Base-by-base conservation (phyloP, 2,888 invertebrate species). In the Prosopocoilus inquinatus region DNA sequence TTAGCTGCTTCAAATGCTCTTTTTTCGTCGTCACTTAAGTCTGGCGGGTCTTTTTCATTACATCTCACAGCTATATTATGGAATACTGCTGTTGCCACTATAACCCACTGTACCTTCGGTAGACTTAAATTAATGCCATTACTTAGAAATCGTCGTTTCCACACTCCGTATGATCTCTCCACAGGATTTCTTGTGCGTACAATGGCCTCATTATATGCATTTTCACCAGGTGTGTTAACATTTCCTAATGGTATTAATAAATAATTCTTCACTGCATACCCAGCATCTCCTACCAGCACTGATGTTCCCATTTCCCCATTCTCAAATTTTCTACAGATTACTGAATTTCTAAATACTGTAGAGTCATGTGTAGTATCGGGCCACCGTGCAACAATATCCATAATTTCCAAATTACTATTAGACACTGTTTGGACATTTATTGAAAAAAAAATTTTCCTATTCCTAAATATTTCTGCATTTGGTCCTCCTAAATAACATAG, bases 281-380 rank as follows among this genome's bases (percentile, higher is more conserved):
- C 58, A 46, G 53, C 11, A 35, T 64, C 67, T 15, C 62, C 67
- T 9, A 66, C 12, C 20, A 67, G 20, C 35, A 65, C 8, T n/a
- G 46, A 50, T 35, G 59, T 48, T 4, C 53, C 55, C 28, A 60
- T 60, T 51, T 50, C 45, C 5, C 56, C 57, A 15, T 9, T 50
- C 51, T 64, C 61, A 53, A 67, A 65, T 32, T 47, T 34, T 34
- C 28, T 11, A n/a, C 11, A n/a, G 36, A 35, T 35, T 16, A 3
- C 16, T 16, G 16, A 16, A 16, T 64, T 59, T 12, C 57, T 48
- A 50, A 67, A 68, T 51, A 68, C 63, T 2, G 56, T 3, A 53
- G 59, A 48, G 47, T 68, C 65, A 36, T 69, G 67, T 2, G 57
- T 49, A 15, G 61, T 59, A 2, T 66, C 68, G 36, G 65, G 67